phyloP scores from a whole-genome alignment of 2,113 vertebrate species.

The Pangasianodon hypophthalmus region DNA sequence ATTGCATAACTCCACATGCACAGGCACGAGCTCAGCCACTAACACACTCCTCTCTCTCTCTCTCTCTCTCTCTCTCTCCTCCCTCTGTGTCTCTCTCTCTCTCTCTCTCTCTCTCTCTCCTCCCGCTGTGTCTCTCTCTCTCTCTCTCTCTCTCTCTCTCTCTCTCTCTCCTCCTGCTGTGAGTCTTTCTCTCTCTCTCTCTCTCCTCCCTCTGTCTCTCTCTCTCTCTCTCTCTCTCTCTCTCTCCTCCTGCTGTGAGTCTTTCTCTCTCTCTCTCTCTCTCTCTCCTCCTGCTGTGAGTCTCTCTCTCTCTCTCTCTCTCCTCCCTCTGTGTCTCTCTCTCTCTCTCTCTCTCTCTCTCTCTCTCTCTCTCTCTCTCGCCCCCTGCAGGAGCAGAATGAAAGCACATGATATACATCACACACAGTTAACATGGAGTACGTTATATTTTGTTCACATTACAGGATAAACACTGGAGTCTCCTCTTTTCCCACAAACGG shows the following conservation, averaged over 20 bases:
- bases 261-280: background rate
- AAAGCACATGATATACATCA: background rate
- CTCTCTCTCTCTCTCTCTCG: background rate
- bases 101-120: background rate
- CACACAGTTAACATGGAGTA: background rate
- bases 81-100: background rate
- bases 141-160: background rate
- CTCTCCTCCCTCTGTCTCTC: no score
- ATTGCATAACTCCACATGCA: slow-evolving; percentile 82
- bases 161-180: background rate
- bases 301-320: no score
- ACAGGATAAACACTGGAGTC: background rate
- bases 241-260: no score
- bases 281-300: background rate
- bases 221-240: background rate
- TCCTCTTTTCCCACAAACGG: background rate
- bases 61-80: background rate
- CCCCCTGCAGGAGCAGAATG: background rate
- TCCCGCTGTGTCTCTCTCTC: background rate
- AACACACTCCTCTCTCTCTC: background rate
- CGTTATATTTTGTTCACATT: background rate
- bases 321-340: background rate
- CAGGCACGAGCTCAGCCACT: slow-evolving; percentile 67
- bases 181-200: background rate
- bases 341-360: background rate